Evolutionary conservation across 2,113 vertebrate species (phyloP), one percentile per base, ranked within the genome.

Genomic region (Trematomus loennbergii): DNA sequence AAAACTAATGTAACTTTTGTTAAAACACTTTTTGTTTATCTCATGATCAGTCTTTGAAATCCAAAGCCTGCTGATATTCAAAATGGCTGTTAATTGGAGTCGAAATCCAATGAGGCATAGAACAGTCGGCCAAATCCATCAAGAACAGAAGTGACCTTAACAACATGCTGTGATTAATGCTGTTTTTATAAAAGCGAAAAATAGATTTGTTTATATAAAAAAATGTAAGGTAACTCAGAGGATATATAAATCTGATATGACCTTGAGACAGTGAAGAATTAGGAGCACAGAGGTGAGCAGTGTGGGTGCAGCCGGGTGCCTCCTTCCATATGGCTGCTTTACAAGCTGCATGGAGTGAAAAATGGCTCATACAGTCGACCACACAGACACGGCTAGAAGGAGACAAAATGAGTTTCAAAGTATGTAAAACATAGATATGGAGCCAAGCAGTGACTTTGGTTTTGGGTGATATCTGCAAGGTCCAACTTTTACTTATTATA

Each of bases 261-360:
- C 88, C 83, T 91, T 84, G 86, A 87, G 54, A 62, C 57, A 29
- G 68, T 79, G 67, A 88, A 62, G 55, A 66, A 89, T 84, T 61
- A 66, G 62, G 74, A 67, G 57, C 77, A 73, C 73, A 20, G 65
- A 5, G 33, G 69, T 13, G 67, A 78, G 74, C 74, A 75, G 63
- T 15, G 49, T 9, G 73, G 70, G 70, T 68, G 80, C 79, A 89
- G 77, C 80, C 48, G 65, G 66, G 71, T 74, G 80, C 72, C 7
- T 61, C 29, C 65, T 58, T 85, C 86, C 78, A 86, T 89, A 80
- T 72, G 84, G 84, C 71, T 85, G 75, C 77, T 83, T 79, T 80
- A 83, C 71, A 85, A 83, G 81, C 83, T 75, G 49, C 78, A 72
- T 64, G 54, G 79, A 79, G 78, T 89, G 84, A 88, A 69, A 90